Percentiles rank a stretch among this genome's conserved stretches.
Conservation (phyloP, 1,140 invertebrate genomes). For the Cotesia chilonis region DNA sequence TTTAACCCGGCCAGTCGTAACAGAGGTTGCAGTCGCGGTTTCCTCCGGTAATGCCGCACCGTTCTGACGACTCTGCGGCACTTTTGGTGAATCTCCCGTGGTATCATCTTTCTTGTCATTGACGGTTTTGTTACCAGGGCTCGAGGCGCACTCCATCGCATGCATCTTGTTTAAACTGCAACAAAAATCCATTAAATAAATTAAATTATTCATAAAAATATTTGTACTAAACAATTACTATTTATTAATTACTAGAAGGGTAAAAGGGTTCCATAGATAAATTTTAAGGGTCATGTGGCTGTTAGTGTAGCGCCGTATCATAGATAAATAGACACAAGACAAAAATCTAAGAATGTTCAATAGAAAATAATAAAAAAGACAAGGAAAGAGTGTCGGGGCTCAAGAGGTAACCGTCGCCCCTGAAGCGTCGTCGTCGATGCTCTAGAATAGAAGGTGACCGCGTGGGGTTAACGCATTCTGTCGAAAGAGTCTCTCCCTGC, state of each 20-base stretch:
- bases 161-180: conserved; percentile 63
- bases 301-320: background rate
- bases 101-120: conserved; percentile 55
- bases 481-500: conserved; percentile 35
- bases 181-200: conserved; percentile 35
- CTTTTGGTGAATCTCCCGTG: conserved; percentile 52
- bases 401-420: conserved; percentile 20
- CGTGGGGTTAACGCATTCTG: conserved; percentile 47
- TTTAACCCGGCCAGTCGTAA: conserved; percentile 26
- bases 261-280: too few species aligned
- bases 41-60: conserved; percentile 61
- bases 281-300: too few species aligned
- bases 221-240: too few species aligned
- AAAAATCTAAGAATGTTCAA: background rate
- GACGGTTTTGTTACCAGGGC: conserved; percentile 40
- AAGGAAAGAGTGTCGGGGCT: background rate
- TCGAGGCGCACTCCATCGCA: conserved; percentile 55
- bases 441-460: conserved; percentile 54
- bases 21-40: conserved; percentile 48
- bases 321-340: background rate
- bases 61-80: conserved; percentile 61
- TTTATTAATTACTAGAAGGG: too few species aligned
- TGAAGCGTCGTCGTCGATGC: conserved; percentile 34
- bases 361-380: background rate
- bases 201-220: background rate